Conservation (phyloP, 2,113 vertebrate species). For the Dromiciops gliroides region DNA sequence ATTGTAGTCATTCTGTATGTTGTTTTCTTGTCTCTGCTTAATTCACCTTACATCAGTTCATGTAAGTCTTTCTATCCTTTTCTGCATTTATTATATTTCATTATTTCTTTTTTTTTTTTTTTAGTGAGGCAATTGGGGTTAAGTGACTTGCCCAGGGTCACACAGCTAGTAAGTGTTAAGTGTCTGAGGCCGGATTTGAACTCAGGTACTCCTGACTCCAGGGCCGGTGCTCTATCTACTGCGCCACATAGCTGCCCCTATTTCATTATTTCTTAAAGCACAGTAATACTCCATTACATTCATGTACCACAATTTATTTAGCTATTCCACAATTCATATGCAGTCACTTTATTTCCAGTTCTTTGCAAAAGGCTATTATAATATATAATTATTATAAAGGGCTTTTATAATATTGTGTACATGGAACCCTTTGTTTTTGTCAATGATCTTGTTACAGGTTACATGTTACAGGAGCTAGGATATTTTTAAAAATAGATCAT, state of each 20-base stretch:
- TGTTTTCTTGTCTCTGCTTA: background rate
- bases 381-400: background rate
- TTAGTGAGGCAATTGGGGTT: too few species aligned
- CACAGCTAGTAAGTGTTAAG: too few species aligned
- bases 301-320: background rate
- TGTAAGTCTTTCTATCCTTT: background rate
- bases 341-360: background rate
- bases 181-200: too few species aligned
- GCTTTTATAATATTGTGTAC: background rate
- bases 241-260: too few species aligned
- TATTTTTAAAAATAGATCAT: background rate
- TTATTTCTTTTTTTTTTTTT: too few species aligned
- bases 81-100: background rate
- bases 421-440: background rate
- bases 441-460: background rate
- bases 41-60: background rate
- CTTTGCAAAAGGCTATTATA: background rate
- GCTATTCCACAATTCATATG: background rate
- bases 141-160: too few species aligned
- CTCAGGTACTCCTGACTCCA: too few species aligned
- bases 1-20: background rate
- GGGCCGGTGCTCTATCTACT: too few species aligned
- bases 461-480: background rate
- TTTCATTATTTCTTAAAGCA: background rate
- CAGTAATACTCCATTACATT: background rate